phyloP scores from a whole-genome alignment of 2,113 vertebrate genomes.

The Corvus moneduloides region DNA sequence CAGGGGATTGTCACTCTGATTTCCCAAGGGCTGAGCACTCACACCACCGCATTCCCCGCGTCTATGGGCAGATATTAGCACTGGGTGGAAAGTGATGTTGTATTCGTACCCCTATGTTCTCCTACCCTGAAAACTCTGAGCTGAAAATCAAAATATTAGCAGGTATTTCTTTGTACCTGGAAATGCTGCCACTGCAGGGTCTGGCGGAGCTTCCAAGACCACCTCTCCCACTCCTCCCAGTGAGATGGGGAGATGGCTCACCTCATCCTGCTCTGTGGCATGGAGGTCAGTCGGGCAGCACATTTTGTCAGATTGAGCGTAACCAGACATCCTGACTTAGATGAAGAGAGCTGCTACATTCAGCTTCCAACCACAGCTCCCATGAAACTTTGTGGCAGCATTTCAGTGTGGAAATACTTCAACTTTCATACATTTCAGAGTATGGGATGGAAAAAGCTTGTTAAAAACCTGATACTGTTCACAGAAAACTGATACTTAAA shows the following conservation, averaged over 20 bases:
- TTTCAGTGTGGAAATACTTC: slow-evolving; percentile 15
- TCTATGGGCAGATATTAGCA: not conserved
- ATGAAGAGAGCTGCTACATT: not conserved
- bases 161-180: not conserved
- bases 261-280: fast-evolving
- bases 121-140: not conserved
- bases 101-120: not conserved
- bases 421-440: not conserved
- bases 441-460: not conserved
- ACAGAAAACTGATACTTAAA: not conserved
- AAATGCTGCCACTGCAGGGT: fast-evolving
- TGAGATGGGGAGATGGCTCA: not conserved
- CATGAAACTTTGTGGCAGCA: not conserved
- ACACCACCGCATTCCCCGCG: fast-evolving
- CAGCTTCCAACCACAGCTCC: not conserved
- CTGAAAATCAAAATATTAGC: not conserved
- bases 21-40: fast-evolving
- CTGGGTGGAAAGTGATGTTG: fast-evolving
- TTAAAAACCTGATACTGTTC: not conserved
- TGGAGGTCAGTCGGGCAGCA: not conserved
- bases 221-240: not conserved
- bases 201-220: fast-evolving
- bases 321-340: not conserved
- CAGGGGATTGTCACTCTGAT: not conserved
- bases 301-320: not conserved